These are phyloP conservation scores for Zygogramma bicolorata DNA, from an alignment of 2,888 invertebrate genomes.

Conservation along the genomic window DNA sequence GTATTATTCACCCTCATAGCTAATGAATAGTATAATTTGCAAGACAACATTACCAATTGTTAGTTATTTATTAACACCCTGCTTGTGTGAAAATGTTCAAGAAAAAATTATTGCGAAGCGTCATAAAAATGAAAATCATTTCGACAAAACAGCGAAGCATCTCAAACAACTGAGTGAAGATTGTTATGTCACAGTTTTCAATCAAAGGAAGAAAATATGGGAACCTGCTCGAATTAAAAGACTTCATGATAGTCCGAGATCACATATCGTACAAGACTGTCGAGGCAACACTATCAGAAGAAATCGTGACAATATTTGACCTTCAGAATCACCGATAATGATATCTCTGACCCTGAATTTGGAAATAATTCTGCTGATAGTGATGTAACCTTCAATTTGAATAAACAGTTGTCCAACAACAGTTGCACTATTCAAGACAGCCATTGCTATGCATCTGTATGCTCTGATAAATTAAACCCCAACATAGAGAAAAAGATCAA, in stretches of 20 bases:
- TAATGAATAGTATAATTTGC: neutral
- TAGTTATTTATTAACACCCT: neutral
- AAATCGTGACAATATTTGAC: neutral
- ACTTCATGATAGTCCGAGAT: neutral
- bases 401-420: neutral
- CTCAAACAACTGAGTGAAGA: neutral
- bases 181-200: neutral
- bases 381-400: neutral
- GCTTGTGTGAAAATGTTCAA: neutral
- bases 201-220: neutral
- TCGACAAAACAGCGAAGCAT: neutral
- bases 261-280: neutral
- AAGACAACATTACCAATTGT: neutral
- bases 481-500: neutral
- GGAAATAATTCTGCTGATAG: neutral
- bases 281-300: neutral
- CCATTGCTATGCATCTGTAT: neutral
- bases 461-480: neutral
- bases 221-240: neutral
- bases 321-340: too few species aligned
- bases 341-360: neutral
- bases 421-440: neutral
- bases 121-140: neutral
- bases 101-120: neutral
- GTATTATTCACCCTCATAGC: neutral